Evolutionary conservation across 2,888 invertebrate genomes (phyloP).

Genomic region (Deilephila elpenor): DNA sequence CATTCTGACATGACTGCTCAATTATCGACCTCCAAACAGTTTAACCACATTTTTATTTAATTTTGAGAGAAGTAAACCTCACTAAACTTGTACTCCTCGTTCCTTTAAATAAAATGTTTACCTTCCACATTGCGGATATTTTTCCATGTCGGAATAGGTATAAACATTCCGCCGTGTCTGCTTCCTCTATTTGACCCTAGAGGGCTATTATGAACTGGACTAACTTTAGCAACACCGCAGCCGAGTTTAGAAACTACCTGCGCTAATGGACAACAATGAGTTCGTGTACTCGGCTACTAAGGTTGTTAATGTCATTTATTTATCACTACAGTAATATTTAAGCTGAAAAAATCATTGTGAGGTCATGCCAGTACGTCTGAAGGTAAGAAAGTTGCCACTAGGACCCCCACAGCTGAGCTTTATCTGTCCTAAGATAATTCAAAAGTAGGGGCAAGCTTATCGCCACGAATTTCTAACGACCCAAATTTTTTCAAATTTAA

Average conservation of each 20-base stretch:
- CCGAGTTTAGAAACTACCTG: conserved; percentile 42
- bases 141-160: not conserved
- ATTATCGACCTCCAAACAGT: too few species aligned
- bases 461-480: too few species aligned
- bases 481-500: too few species aligned
- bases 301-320: conserved; percentile 2
- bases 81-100: not conserved
- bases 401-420: too few species aligned
- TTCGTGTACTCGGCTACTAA: conserved; percentile 8
- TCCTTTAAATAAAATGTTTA: not conserved
- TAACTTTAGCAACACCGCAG: conserved; percentile 34
- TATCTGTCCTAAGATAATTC: too few species aligned
- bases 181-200: conserved; percentile 34
- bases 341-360: too few species aligned
- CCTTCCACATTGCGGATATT: not conserved
- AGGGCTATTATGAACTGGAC: conserved; percentile 43
- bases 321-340: not conserved
- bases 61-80: too few species aligned
- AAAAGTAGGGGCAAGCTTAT: too few species aligned
- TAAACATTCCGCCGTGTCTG: not conserved
- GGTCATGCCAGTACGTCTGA: too few species aligned
- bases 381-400: too few species aligned
- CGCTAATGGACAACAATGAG: conserved; percentile 43
- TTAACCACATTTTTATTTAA: too few species aligned
- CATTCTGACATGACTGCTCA: too few species aligned